Percentiles rank a stretch among this genome's conserved stretches.
Conservation (phyloP, 1,140 invertebrate species). For the Lucilia cuprina region DNA sequence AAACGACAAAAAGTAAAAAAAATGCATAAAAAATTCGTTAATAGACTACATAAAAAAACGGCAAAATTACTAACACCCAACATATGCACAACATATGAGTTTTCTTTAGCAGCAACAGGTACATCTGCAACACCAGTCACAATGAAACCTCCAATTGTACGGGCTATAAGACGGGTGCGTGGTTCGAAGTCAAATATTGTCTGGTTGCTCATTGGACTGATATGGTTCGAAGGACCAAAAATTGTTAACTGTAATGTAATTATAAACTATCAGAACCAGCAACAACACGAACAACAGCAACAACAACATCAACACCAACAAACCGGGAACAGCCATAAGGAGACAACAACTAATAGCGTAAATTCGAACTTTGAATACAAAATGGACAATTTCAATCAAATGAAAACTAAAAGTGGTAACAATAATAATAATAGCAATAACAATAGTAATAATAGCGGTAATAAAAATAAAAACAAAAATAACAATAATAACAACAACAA, state of each 20-base stretch:
- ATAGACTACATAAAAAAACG: neutral
- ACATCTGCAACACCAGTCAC: neutral
- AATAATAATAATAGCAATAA: neutral
- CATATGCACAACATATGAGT: neutral
- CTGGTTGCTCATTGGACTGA: neutral
- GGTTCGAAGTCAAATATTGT: neutral
- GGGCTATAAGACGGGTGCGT: neutral
- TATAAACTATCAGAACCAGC: neutral
- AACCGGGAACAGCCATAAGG: neutral
- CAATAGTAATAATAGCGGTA: neutral
- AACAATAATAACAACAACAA: neutral
- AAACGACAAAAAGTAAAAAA: neutral
- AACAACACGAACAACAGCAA: neutral
- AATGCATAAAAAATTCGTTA: neutral
- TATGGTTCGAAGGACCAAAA: slow-evolving; percentile 10
- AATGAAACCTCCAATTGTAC: neutral
- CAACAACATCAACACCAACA: neutral
- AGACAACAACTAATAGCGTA: neutral
- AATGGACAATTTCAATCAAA: slow-evolving; percentile 6
- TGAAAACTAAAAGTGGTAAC: neutral
- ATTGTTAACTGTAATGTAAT: neutral
- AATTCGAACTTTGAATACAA: slow-evolving; percentile 1
- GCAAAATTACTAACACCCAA: neutral
- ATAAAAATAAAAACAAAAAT: neutral
- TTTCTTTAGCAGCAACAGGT: neutral